phyloP scores from a whole-genome alignment of 2,888 invertebrate genomes.

The Agonum fuliginosum region DNA sequence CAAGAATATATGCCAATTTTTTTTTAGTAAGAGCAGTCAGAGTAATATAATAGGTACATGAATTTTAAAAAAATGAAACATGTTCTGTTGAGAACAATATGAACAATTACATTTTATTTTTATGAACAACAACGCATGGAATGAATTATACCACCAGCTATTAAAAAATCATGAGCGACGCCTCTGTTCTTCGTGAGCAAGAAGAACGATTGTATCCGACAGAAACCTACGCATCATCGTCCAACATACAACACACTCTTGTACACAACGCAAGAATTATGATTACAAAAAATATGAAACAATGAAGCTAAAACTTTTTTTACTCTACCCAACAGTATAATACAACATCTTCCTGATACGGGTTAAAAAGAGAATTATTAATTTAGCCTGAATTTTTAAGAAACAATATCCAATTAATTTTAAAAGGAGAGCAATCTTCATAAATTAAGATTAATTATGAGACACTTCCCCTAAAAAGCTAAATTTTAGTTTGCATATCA shows the following conservation, averaged over 20 bases:
- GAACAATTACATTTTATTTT: too few relatives aligned
- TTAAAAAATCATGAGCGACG: neutral
- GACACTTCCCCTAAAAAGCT: neutral
- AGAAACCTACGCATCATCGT: slow-evolving; percentile 23
- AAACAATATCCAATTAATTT: slow-evolving; percentile 23
- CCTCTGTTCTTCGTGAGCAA: neutral
- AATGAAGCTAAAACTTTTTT: slow-evolving; percentile 20
- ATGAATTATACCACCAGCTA: neutral
- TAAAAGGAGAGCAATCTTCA: neutral
- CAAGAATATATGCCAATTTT: too few relatives aligned
- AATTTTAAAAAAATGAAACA: too few relatives aligned
- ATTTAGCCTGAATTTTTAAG: slow-evolving; percentile 5
- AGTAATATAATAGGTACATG: too few relatives aligned
- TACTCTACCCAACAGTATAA: neutral
- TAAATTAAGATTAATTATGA: slow-evolving; percentile 11
- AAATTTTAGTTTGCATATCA: neutral
- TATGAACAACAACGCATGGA: too few relatives aligned
- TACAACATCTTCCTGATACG: slow-evolving; percentile 3
- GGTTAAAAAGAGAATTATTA: slow-evolving; percentile 15
- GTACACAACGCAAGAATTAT: slow-evolving; percentile 30
- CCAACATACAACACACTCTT: neutral
- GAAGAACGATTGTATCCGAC: slow-evolving; percentile 3
- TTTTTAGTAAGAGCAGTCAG: too few relatives aligned
- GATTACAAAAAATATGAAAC: slow-evolving; percentile 31
- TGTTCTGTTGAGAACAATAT: too few relatives aligned